phyloP scores from a whole-genome alignment of 2,888 invertebrate genomes.

The Diarsia mendica region DNA sequence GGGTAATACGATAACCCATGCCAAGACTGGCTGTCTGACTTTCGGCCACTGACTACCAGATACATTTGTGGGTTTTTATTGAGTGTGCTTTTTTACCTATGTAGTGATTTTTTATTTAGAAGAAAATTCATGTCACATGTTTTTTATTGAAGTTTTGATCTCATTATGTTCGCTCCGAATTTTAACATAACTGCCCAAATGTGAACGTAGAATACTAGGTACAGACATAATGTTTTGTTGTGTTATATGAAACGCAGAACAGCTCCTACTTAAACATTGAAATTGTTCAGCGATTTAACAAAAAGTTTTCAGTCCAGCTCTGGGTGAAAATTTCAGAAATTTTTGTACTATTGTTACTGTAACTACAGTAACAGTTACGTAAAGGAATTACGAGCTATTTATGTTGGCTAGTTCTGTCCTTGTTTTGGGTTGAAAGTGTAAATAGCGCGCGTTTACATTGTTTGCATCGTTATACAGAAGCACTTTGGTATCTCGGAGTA shows the following conservation, averaged over 20 bases:
- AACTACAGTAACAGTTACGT: conserved; percentile 33
- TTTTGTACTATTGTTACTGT: conserved; percentile 40
- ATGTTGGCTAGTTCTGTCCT: conserved; percentile 38
- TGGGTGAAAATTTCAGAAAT: conserved; percentile 40
- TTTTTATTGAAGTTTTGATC: background rate
- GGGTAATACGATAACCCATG: no score
- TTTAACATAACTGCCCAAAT: background rate
- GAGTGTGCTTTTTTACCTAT: no score
- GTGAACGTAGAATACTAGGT: background rate
- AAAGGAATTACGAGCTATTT: conserved; percentile 52
- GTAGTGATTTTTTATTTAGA: no score
- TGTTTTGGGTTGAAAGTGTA: conserved; percentile 45
- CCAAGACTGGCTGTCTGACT: no score
- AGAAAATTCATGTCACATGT: no score
- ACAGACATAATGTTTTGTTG: background rate
- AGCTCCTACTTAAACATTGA: conserved; percentile 42
- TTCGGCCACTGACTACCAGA: no score
- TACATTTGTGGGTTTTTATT: no score
- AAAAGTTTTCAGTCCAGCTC: conserved; percentile 45
- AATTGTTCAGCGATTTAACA: conserved; percentile 58
- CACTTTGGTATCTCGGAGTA: conserved; percentile 1
- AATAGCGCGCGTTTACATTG: conserved; percentile 53
- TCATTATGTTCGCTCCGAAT: background rate
- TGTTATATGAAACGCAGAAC: conserved; percentile 1
- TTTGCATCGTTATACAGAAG: conserved; percentile 48